Conservation (phyloP, 2,113 vertebrate species). For the Nymphicus hollandicus region DNA sequence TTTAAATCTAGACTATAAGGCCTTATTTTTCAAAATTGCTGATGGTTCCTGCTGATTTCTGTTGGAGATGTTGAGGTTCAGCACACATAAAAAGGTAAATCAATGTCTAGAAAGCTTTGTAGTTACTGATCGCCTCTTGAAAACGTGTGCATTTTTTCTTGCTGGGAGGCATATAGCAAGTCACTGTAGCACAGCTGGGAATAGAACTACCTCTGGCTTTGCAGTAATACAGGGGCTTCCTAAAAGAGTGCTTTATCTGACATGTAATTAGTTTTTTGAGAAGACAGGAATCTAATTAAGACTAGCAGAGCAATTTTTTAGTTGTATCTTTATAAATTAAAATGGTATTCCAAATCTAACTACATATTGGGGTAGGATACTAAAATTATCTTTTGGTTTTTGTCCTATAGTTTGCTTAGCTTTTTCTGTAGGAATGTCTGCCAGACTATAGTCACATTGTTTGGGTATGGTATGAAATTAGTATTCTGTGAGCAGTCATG, state of each 20-base stretch:
- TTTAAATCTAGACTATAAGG: neutral
- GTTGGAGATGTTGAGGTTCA: neutral
- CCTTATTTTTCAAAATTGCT: neutral
- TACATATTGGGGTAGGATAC: neutral
- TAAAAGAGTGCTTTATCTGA: neutral
- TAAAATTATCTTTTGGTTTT: neutral
- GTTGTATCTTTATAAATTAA: slow-evolving; percentile 11
- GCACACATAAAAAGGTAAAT: neutral
- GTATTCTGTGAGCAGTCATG: neutral
- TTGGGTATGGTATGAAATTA: neutral
- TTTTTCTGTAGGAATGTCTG: neutral
- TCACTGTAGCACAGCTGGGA: neutral
- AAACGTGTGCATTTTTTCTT: neutral
- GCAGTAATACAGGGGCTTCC: neutral
- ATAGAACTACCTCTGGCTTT: neutral
- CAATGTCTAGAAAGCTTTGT: neutral
- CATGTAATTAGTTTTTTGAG: slow-evolving; percentile 34
- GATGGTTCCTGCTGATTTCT: neutral
- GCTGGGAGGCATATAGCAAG: neutral
- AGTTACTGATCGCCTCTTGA: neutral
- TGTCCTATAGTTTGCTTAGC: neutral
- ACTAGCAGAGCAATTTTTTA: neutral
- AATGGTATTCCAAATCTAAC: neutral
- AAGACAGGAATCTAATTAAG: slow-evolving; percentile 37
- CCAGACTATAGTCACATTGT: neutral